Percentiles rank a stretch among this genome's conserved stretches.
These are phyloP conservation scores for Myzus persicae DNA, from an alignment of 1,140 invertebrate species.

Conservation along the genomic window DNA sequence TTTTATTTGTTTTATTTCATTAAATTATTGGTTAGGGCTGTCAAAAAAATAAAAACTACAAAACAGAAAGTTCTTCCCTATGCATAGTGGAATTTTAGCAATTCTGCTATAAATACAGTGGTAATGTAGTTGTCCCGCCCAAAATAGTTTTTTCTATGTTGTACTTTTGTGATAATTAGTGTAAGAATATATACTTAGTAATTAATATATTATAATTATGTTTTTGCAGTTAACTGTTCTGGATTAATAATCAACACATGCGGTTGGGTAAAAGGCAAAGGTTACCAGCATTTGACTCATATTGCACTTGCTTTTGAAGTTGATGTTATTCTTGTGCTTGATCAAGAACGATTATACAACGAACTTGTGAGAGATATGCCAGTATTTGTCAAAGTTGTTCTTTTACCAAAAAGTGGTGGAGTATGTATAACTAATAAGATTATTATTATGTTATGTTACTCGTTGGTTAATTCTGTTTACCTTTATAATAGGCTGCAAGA, in stretches of 20 bases:
- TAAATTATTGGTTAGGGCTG: no score
- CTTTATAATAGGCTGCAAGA: background rate
- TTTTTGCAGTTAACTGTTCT: conserved; percentile 77
- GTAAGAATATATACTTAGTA: background rate
- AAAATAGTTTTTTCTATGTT: background rate
- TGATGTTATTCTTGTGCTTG: conserved; percentile 93
- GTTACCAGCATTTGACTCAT: conserved; percentile 83
- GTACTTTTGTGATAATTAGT: background rate
- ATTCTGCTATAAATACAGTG: no score
- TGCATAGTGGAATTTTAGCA: no score
- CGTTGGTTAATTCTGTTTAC: background rate
- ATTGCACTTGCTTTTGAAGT: conserved; percentile 94
- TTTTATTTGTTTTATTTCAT: no score
- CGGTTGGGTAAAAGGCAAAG: conserved; percentile 93
- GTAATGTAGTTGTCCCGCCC: no score
- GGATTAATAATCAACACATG: conserved; percentile 99
- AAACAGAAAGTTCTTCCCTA: no score
- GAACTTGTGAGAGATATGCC: conserved; percentile 94
- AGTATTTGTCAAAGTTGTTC: conserved; percentile 89
- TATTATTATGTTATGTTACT: background rate
- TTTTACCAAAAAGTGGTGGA: conserved; percentile 95
- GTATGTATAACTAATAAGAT: conserved; percentile 69
- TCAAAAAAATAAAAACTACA: no score
- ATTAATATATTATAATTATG: background rate
- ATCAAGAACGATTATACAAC: conserved; percentile 95